phyloP scores from a whole-genome alignment of 1,140 invertebrate species.

The Limonius californicus region DNA sequence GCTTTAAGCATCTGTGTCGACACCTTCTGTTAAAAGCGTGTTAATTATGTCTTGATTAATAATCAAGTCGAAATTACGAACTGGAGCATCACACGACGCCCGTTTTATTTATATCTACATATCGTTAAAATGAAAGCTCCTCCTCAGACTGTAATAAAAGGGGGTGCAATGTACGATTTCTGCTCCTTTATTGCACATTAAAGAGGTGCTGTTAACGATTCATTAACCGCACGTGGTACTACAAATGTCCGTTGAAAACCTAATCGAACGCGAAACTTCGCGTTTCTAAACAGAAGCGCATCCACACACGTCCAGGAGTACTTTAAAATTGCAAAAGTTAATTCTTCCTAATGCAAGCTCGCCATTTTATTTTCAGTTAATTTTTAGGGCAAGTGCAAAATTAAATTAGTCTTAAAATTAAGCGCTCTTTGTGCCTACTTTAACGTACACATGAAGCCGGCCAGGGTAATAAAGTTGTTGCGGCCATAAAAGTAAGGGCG shows the following conservation, averaged over 20 bases:
- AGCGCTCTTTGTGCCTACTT: no score
- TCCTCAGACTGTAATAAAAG: not conserved
- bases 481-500: not conserved
- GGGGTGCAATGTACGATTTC: not conserved
- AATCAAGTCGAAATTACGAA: not conserved
- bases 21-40: not conserved
- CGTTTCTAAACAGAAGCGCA: no score
- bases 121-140: conserved; percentile 7
- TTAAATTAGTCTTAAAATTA: no score
- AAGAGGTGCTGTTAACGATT: conserved; percentile 8
- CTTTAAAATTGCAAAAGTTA: no score
- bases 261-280: no score
- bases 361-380: no score
- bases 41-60: conserved; percentile 13
- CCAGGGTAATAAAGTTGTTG: not conserved
- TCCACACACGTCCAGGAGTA: no score
- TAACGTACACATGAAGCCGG: no score
- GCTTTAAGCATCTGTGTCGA: not conserved
- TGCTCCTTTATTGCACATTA: conserved; percentile 4
- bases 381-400: no score
- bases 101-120: conserved; percentile 1
- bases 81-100: not conserved
- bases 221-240: conserved; percentile 5
- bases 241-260: not conserved
- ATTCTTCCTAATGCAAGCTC: no score